Conservation (phyloP, 2,797 vertebrate genomes). For the Diplodus puntazzo region DNA sequence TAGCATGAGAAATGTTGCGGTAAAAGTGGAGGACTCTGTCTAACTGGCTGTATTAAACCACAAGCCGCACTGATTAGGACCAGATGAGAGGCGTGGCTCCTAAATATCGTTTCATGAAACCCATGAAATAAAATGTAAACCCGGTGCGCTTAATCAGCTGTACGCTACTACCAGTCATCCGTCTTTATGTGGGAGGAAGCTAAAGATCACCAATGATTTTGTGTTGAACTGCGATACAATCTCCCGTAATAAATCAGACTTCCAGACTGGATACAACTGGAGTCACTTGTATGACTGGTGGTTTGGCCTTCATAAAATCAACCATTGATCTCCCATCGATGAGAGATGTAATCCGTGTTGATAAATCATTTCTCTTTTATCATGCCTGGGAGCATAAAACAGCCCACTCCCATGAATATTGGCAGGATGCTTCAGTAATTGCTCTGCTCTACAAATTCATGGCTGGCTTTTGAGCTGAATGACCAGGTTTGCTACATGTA, state of each 20-base stretch:
- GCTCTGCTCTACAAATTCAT: constrained; percentile 49
- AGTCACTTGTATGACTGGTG: constrained; percentile 54
- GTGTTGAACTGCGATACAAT: constrained; percentile 69
- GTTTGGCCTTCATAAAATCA: constrained; percentile 68
- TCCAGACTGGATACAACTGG: constrained; percentile 46
- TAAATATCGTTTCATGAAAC: constrained; percentile 68
- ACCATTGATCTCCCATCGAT: constrained; percentile 61
- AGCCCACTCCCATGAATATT: constrained; percentile 42
- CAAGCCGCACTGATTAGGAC: constrained; percentile 64
- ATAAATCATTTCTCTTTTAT: constrained; percentile 64
- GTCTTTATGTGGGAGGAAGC: constrained; percentile 69
- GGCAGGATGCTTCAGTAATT: constrained; percentile 35
- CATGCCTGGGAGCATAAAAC: constrained; percentile 52
- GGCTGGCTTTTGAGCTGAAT: constrained; percentile 31
- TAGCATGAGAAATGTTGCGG: constrained; percentile 51
- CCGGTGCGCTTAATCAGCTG: constrained; percentile 60
- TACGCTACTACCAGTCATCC: constrained; percentile 58
- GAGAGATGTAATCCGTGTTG: constrained; percentile 63
- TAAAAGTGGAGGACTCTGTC: constrained; percentile 54
- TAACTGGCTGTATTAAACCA: constrained; percentile 64
- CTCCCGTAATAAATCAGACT: constrained; percentile 52
- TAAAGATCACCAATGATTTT: constrained; percentile 67
- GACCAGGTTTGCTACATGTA: background rate
- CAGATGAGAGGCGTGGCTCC: constrained; percentile 70
- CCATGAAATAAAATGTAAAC: constrained; percentile 65